phyloP scores from a whole-genome alignment of 2,888 invertebrate genomes.

The Bruchidius siliquastri region DNA sequence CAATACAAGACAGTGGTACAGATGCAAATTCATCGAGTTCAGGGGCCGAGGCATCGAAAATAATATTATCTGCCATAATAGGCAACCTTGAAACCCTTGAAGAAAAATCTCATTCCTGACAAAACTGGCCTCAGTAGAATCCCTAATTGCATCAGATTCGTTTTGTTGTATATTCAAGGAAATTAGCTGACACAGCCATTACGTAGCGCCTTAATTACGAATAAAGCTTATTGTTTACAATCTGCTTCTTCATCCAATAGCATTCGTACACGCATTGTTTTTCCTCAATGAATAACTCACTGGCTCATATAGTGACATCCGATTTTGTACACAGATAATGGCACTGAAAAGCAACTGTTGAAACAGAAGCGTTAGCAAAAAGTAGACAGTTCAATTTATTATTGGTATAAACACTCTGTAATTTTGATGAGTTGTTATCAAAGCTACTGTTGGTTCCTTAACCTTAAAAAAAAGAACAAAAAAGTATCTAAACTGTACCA shows the following conservation, averaged over 20 bases:
- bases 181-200: background rate
- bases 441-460: too few species aligned
- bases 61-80: too few species aligned
- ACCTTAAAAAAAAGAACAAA: too few species aligned
- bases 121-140: background rate
- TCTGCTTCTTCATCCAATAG: background rate
- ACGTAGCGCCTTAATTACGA: too few species aligned
- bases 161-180: background rate
- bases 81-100: too few species aligned
- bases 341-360: background rate
- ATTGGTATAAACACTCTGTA: too few species aligned
- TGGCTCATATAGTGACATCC: background rate
- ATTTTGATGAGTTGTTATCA: too few species aligned
- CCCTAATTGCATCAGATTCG: background rate
- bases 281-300: background rate
- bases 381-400: background rate
- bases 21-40: too few species aligned
- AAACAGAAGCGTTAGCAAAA: background rate
- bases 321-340: background rate
- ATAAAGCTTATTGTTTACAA: background rate
- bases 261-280: background rate
- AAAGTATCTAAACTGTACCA: too few species aligned
- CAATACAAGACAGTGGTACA: too few species aligned
- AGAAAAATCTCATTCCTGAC: too few species aligned
- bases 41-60: too few species aligned